phyloP scores from a whole-genome alignment of 92 coral and sea anemone species.

The Zoanthus sansibaricus region DNA sequence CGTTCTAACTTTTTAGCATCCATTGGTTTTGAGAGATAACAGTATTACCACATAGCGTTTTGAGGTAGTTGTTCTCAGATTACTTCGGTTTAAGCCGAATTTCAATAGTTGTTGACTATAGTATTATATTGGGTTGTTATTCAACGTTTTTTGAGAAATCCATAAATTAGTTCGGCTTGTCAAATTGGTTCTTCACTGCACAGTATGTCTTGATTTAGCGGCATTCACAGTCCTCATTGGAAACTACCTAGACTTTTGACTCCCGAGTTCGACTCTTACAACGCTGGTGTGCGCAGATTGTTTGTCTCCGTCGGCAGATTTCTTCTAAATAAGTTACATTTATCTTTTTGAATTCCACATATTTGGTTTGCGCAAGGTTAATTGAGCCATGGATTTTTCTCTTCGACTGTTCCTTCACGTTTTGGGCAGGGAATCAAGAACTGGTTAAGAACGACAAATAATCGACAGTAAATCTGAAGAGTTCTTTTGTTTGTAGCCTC shows the following conservation, averaged over 20 bases:
- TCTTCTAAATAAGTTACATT: neutral
- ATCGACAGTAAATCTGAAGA: slow-evolving; percentile 31
- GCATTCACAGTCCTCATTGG: neutral
- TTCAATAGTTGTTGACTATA: slow-evolving; percentile 28
- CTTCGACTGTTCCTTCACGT: neutral
- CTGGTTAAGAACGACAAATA: slow-evolving; percentile 26
- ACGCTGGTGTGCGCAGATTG: neutral
- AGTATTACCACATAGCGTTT: slow-evolving; percentile 8
- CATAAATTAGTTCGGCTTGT: slow-evolving; percentile 19
- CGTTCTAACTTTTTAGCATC: neutral
- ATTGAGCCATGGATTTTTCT: neutral
- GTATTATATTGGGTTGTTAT: slow-evolving; percentile 11
- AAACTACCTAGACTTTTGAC: neutral
- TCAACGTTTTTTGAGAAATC: slow-evolving; percentile 39
- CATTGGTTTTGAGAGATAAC: slow-evolving; percentile 1
- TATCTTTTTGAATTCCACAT: slow-evolving; percentile 15
- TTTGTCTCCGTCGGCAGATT: slow-evolving; percentile 15
- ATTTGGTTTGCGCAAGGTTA: slow-evolving; percentile 9
- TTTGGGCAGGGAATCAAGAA: slow-evolving; percentile 6
- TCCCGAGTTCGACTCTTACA: neutral
- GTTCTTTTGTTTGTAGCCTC: slow-evolving; percentile 32
- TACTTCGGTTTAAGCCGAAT: slow-evolving; percentile 2
- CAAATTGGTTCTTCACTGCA: neutral
- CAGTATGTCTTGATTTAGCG: slow-evolving; percentile 8
- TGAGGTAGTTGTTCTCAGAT: slow-evolving; percentile 2